Conservation (phyloP, 2,113 vertebrate genomes). For the Neopipo cinnamomea region DNA sequence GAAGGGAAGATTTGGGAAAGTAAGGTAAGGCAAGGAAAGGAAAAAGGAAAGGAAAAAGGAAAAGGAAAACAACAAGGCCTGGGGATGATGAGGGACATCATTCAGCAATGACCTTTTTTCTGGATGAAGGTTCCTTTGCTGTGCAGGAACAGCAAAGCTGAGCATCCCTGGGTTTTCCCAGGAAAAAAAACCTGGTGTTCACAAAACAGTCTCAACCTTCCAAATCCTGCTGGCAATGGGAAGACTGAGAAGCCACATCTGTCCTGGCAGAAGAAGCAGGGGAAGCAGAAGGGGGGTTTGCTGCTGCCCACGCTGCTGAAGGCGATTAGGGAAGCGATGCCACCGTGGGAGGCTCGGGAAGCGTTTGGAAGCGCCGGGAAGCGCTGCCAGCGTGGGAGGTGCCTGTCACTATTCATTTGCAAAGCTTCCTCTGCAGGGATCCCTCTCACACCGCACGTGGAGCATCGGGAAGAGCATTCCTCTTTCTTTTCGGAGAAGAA, state of each 20-base stretch:
- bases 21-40: too few relatives aligned
- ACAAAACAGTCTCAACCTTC: not conserved
- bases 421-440: not conserved
- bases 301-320: rapidly evolving
- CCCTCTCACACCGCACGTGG: not conserved
- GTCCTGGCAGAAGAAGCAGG: not conserved
- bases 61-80: not conserved
- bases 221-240: not conserved
- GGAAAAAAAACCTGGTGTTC: not conserved
- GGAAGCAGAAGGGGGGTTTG: not conserved
- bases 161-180: not conserved
- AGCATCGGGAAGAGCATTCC: not conserved
- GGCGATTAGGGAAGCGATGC: not conserved
- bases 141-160: not conserved
- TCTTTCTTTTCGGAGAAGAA: not conserved
- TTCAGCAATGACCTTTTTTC: not conserved
- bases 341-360: not conserved
- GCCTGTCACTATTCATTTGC: not conserved
- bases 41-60: too few relatives aligned
- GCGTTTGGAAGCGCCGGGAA: not conserved
- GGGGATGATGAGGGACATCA: not conserved
- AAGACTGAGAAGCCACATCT: not conserved
- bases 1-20: too few relatives aligned
- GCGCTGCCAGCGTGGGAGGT: not conserved
- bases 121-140: rapidly evolving